Evolutionary conservation across 2,797 vertebrate genomes (phyloP), one percentile per base, ranked within the genome.

Genomic region (Apogon talboti): DNA sequence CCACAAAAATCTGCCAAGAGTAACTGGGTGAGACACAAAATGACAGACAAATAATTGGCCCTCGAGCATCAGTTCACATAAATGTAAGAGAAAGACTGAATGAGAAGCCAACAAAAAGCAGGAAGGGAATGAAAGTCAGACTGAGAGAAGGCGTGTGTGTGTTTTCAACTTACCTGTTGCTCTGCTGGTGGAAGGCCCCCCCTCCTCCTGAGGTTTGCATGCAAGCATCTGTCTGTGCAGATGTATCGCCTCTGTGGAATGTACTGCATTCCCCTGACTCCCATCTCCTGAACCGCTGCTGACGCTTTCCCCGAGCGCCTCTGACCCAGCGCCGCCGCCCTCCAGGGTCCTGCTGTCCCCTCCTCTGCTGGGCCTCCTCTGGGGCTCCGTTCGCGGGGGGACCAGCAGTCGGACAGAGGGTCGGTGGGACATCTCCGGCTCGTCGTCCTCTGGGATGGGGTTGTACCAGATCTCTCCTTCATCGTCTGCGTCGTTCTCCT

Each of bases 381-480:
- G 89, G 44, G 58, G 73, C 41, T 84, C 81, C 0, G 21, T 28
- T 16, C 61, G 81, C 14, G 66, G 35, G 4, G 86, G 74, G 24
- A 70, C 71, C 43, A 70, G 66, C 48, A 86, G 76, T 15, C 82
- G 71, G 12, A 73, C 13, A 0, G 72, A 33, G 2, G 76, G 65
- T 4, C 84, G 59, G 10, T 43, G 79, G 8, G 81, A 67, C 15
- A 37, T 40, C 10, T 87, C 85, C 0, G 78, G 81, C 2, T 96
- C 96, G 0, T 98, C 96, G 1, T 99, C 97, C 87, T 99, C 98
- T 0, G 98, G 98, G 84, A 99, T 99, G 0, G 98, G 98, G 76
- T 99, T 99, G 92, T 99, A 99, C 98, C 98, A 99, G 90, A 99
- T 99, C 87, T 99, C 98, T 38, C 98, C 96, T 91, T 99, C 98